phyloP scores from a whole-genome alignment of 1,140 invertebrate genomes.

The Homarus americanus region DNA sequence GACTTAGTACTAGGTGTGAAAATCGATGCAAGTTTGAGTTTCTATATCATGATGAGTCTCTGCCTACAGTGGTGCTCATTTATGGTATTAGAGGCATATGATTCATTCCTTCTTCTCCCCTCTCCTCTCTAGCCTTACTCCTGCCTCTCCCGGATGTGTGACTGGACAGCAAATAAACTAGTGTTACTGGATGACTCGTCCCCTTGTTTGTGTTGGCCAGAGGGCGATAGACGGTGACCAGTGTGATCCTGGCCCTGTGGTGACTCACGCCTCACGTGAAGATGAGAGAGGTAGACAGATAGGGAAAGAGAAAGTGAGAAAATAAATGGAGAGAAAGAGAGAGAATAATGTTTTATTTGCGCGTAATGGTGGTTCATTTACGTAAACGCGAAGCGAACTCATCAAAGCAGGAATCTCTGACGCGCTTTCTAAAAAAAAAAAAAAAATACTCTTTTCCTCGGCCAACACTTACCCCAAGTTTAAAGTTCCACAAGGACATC shows the following conservation, averaged over 20 bases:
- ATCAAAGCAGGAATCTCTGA: no score
- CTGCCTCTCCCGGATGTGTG: not conserved
- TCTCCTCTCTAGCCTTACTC: not conserved
- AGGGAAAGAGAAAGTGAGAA: not conserved
- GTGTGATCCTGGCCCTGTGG: not conserved
- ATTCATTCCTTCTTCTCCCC: not conserved
- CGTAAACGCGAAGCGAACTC: no score
- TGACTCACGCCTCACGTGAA: not conserved
- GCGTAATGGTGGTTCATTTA: no score
- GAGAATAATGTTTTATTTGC: no score
- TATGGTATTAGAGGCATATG: not conserved
- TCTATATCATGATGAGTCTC: no score
- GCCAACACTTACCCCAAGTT: no score
- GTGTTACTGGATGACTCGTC: not conserved
- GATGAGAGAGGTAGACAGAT: not conserved
- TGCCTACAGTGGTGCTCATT: no score
- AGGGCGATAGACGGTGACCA: not conserved
- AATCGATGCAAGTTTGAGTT: no score
- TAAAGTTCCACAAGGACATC: no score
- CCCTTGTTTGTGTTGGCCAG: slow-evolving; percentile 3
- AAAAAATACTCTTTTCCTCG: no score
- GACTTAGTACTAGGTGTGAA: no score
- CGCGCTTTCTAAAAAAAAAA: no score
- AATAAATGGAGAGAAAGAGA: not conserved
- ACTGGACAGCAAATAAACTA: not conserved